Conservation (phyloP, 1,140 invertebrate genomes). For the Hycleus phaleratus region DNA sequence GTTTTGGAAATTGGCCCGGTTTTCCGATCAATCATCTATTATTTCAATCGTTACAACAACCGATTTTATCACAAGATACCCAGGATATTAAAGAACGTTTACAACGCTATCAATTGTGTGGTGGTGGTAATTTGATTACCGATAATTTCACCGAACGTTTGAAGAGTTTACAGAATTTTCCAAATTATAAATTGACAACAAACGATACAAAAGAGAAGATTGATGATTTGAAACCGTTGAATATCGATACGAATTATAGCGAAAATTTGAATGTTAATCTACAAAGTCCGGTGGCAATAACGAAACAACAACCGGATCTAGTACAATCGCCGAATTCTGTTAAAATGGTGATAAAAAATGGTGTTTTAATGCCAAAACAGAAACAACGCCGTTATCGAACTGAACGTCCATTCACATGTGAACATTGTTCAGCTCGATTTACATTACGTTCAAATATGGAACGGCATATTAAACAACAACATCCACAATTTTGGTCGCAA, state of each 20-base stretch:
- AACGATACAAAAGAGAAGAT: conserved; percentile 12
- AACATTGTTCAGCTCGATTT: conserved; percentile 80
- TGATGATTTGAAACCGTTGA: conserved; percentile 33
- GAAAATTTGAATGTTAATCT: conserved; percentile 26
- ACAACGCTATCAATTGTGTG: conserved; percentile 56
- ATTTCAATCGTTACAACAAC: conserved; percentile 42
- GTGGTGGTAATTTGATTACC: conserved; percentile 52
- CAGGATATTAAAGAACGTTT: conserved; percentile 55
- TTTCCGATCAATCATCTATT: conserved; percentile 47
- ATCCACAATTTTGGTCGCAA: conserved; percentile 80
- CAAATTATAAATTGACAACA: conserved; percentile 3
- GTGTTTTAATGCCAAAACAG: conserved; percentile 80
- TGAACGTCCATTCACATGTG: conserved; percentile 83
- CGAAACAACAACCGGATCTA: conserved; percentile 30
- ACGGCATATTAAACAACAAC: conserved; percentile 86
- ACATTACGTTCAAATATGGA: conserved; percentile 90
- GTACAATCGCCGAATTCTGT: conserved; percentile 54
- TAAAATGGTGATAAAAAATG: conserved; percentile 85
- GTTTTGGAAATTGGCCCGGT: conserved; percentile 43
- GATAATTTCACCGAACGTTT: conserved; percentile 42
- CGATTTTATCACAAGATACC: conserved; percentile 51
- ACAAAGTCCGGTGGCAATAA: conserved; percentile 30
- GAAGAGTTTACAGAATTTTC: conserved; percentile 21
- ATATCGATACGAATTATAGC: conserved; percentile 25
- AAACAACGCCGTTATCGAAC: conserved; percentile 85